phyloP scores from a whole-genome alignment of 1,140 invertebrate genomes.

The Bombus huntii region DNA sequence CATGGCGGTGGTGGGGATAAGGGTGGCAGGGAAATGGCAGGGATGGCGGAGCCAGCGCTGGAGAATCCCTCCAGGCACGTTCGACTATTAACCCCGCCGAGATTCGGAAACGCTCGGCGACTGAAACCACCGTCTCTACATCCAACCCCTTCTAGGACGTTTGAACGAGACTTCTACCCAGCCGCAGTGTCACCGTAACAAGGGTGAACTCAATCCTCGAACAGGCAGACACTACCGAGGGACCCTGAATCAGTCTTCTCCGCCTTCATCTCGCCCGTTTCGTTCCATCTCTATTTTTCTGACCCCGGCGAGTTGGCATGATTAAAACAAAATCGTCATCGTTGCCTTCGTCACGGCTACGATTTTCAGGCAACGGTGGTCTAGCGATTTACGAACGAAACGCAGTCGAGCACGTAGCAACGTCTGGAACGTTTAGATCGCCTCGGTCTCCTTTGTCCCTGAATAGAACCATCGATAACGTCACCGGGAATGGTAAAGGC shows the following conservation, averaged over 20 bases:
- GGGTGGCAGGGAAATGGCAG: conserved; percentile 1
- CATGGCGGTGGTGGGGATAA: conserved; percentile 5
- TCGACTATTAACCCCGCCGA: conserved; percentile 73
- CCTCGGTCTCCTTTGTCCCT: background rate
- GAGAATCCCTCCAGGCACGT: conserved; percentile 70
- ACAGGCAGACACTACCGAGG: conserved; percentile 40
- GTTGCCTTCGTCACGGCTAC: conserved; percentile 3
- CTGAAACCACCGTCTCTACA: conserved; percentile 64
- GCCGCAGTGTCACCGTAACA: conserved; percentile 57
- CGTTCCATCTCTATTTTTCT: conserved; percentile 5
- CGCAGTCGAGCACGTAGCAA: background rate
- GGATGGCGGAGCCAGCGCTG: conserved; percentile 24
- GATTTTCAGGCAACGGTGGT: too few species aligned
- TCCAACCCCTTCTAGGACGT: conserved; percentile 58
- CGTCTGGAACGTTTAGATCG: background rate
- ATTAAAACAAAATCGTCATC: conserved; percentile 65
- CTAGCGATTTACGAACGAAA: background rate
- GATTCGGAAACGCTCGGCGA: conserved; percentile 69
- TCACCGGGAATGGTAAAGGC: too few species aligned
- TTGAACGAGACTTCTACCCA: conserved; percentile 58
- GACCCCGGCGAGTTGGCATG: conserved; percentile 47
- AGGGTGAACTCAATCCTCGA: conserved; percentile 60
- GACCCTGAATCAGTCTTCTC: conserved; percentile 24
- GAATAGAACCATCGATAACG: background rate
- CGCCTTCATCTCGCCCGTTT: background rate